Percentiles rank a stretch among this genome's conserved stretches.
These are phyloP conservation scores for Onthophagus sagittarius DNA, from an alignment of 2,888 invertebrate genomes.

Conservation along the genomic window DNA sequence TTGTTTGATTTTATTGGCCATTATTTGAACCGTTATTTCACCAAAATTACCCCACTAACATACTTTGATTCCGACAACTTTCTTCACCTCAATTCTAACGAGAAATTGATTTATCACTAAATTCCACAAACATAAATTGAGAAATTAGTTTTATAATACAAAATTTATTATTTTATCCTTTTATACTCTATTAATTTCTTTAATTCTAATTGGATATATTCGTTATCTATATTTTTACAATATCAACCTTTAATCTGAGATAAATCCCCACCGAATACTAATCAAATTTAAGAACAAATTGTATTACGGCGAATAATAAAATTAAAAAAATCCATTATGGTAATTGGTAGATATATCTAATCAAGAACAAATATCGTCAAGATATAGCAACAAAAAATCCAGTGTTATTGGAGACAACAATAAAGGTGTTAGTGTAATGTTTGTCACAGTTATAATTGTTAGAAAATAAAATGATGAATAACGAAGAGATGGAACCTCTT, in stretches of 20 bases:
- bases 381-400: background rate
- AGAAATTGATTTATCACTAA: too few species aligned
- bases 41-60: too few species aligned
- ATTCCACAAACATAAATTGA: too few species aligned
- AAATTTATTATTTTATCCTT: too few species aligned
- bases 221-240: too few species aligned
- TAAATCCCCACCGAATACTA: background rate
- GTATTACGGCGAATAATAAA: background rate
- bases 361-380: background rate
- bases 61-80: too few species aligned
- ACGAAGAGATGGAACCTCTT: constrained; percentile 1
- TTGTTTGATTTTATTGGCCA: too few species aligned
- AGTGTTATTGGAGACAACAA: background rate
- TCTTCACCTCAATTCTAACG: too few species aligned
- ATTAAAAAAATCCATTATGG: background rate
- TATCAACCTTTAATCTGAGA: background rate
- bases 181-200: too few species aligned
- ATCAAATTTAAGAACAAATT: background rate
- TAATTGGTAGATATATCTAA: background rate
- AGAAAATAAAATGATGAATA: background rate
- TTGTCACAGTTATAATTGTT: background rate
- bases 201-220: too few species aligned
- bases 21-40: too few species aligned
- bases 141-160: too few species aligned
- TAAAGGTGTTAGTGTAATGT: background rate